These are phyloP conservation scores for Tapirus terrestris DNA, from an alignment of 2,113 vertebrate genomes.

Conservation along the genomic window DNA sequence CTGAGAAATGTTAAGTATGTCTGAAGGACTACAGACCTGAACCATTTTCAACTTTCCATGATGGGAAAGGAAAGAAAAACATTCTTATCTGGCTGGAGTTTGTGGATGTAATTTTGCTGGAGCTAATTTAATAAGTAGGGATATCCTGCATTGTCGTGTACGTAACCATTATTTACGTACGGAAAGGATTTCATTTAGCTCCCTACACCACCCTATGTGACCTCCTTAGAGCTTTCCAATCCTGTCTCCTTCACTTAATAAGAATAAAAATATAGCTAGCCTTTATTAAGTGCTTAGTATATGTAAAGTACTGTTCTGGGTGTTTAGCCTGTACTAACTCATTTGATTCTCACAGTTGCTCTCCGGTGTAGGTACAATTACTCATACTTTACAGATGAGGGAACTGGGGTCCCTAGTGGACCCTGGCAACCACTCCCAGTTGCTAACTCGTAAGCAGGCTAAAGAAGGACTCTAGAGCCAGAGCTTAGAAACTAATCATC, in stretches of 20 bases:
- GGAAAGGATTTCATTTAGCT: background rate
- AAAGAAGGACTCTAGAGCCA: background rate
- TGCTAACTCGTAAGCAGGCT: background rate
- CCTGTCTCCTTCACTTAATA: background rate
- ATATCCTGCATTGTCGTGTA: background rate
- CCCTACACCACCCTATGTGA: background rate
- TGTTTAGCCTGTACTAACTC: background rate
- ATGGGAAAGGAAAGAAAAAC: background rate
- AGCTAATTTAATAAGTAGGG: background rate
- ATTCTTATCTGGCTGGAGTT: background rate
- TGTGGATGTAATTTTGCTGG: background rate
- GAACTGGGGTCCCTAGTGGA: background rate
- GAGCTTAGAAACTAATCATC: background rate
- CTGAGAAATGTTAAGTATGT: background rate
- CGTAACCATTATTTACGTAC: background rate
- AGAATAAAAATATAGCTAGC: background rate
- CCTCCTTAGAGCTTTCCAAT: background rate
- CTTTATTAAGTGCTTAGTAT: background rate
- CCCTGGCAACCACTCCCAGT: background rate
- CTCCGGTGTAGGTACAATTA: background rate
- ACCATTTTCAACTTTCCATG: conserved; percentile 26
- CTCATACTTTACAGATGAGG: background rate
- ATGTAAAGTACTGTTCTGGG: background rate
- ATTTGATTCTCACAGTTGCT: background rate
- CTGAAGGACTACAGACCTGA: background rate